A percentile compares a stretch with the other conserved stretches of the same genome.
These are phyloP conservation scores for Lutjanus argentimaculatus DNA, from an alignment of 2,797 vertebrate genomes.

Conservation along the genomic window DNA sequence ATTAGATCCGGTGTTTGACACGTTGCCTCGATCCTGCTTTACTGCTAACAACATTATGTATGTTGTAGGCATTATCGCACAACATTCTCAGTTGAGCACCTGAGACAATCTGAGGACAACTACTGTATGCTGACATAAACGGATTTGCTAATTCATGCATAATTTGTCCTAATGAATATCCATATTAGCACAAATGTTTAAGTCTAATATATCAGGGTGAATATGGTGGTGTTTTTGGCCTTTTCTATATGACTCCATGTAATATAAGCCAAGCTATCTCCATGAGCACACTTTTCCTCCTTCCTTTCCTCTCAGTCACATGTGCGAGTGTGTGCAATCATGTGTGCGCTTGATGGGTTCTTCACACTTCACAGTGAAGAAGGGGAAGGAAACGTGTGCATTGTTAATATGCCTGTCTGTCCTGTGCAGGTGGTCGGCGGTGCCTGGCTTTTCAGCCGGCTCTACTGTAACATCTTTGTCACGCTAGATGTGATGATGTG, in stretches of 20 bases:
- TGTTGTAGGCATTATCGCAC: slow-evolving; percentile 1
- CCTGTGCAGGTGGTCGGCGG: slow-evolving; percentile 92
- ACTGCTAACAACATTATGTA: slow-evolving; percentile 3
- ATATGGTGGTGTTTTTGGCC: background rate
- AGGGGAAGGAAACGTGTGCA: slow-evolving; percentile 28
- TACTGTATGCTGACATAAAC: slow-evolving; percentile 5
- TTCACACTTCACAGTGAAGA: slow-evolving; percentile 64
- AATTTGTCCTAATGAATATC: slow-evolving; percentile 24
- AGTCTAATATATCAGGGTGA: background rate
- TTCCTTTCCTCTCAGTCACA: slow-evolving; percentile 23
- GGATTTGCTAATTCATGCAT: slow-evolving; percentile 11
- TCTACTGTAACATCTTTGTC: slow-evolving; percentile 95
- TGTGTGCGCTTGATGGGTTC: slow-evolving; percentile 4
- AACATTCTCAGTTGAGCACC: slow-evolving; percentile 2
- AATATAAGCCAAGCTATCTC: background rate
- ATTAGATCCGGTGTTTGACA: slow-evolving; percentile 37
- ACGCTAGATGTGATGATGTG: slow-evolving; percentile 99
- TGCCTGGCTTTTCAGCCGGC: slow-evolving; percentile 93
- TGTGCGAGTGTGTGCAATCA: slow-evolving; percentile 21
- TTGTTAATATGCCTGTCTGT: slow-evolving; percentile 69
- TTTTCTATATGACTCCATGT: too few relatives aligned
- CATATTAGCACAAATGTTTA: background rate
- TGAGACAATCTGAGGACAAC: background rate
- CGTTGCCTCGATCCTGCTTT: background rate
- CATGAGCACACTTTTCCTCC: background rate